Evolutionary conservation across 2,113 vertebrate genomes (phyloP), one percentile per base, ranked within the genome.

Genomic region (Xenopus laevis): DNA sequence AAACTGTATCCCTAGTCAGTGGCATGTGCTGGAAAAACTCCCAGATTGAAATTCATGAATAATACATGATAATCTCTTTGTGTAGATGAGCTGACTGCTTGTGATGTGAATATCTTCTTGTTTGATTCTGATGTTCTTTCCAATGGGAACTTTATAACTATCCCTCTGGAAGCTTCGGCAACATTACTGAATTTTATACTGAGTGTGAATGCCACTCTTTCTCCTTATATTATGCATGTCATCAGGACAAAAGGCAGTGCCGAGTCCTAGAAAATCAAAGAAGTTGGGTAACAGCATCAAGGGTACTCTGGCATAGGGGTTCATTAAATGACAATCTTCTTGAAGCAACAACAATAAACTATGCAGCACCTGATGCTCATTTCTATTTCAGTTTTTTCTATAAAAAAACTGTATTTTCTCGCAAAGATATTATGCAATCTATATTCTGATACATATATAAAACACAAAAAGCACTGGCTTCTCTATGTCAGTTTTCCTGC

Each of bases 1-100:
- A 89, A 85, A 52, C 0, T 53, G 27, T 76, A 17, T 81, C 80
- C 84, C 53, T 21, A 69, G 65, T 84, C 72, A 74, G 64, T 83
- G 72, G 55, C 81, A 74, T 47, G 65, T 87, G 84, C 73, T 84
- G 83, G 83, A 88, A 87, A 80, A 86, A 69, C 46, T 88, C 81
- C 84, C 79, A 80, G 81, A 82, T 85, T 84, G 82, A 81, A 74
- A 0, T 20, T 79, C 27, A 84, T 90, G 84, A 89, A 88, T 91
- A 85, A 92, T 86, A 72, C 65, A 87, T 81, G 58, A 79, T 12
- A 47, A 46, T 79, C 74, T 83, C 82, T 83, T 64, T 71, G 9
- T 53, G 64, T 79, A 79, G 84, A 77, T 62, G 79, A 76, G 66
- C 57, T 80, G 84, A 81, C 76, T 87, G 78, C 74, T 64, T 80